Percentiles rank a stretch among this genome's conserved stretches.
Evolutionary conservation across 2,797 vertebrate species (phyloP).

Genomic region (Cryptoblepharus egeriae): DNA sequence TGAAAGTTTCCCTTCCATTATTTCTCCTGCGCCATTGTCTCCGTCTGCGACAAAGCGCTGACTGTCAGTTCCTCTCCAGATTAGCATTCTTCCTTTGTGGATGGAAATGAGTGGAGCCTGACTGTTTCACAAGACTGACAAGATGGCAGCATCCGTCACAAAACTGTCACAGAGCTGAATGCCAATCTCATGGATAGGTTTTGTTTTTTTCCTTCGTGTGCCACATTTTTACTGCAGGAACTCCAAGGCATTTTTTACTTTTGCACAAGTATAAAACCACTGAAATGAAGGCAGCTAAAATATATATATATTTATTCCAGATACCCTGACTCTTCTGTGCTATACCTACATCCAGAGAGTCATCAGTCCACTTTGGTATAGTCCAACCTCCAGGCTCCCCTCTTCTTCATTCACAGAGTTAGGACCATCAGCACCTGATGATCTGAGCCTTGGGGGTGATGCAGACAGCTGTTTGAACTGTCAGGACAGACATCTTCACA

Average conservation of each 20-base stretch:
- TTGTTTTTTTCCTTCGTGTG: conserved; percentile 10
- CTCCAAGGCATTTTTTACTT: conserved; percentile 5
- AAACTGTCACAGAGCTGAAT: conserved; percentile 43
- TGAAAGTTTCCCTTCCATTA: conserved; percentile 44
- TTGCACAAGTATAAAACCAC: not conserved
- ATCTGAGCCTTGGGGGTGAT: too few species aligned
- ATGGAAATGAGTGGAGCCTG: conserved; percentile 47
- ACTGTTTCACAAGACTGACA: conserved; percentile 55
- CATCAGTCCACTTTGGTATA: too few species aligned
- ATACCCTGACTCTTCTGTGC: too few species aligned
- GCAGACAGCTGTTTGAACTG: too few species aligned
- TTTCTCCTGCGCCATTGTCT: conserved; percentile 47
- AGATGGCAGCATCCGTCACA: conserved; percentile 51
- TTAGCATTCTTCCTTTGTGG: conserved; percentile 40
- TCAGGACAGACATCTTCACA: too few species aligned
- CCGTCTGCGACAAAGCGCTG: conserved; percentile 25
- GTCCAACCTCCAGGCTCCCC: not conserved
- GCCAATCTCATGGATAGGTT: conserved; percentile 3
- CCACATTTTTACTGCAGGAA: conserved; percentile 24
- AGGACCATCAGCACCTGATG: too few species aligned
- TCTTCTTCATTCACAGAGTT: too few species aligned
- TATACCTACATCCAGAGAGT: too few species aligned
- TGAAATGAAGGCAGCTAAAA: not conserved
- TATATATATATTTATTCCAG: not conserved
- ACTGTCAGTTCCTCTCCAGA: conserved; percentile 40